Base-by-base conservation (phyloP, 2,797 vertebrate species). In the Streptopelia turtur region DNA sequence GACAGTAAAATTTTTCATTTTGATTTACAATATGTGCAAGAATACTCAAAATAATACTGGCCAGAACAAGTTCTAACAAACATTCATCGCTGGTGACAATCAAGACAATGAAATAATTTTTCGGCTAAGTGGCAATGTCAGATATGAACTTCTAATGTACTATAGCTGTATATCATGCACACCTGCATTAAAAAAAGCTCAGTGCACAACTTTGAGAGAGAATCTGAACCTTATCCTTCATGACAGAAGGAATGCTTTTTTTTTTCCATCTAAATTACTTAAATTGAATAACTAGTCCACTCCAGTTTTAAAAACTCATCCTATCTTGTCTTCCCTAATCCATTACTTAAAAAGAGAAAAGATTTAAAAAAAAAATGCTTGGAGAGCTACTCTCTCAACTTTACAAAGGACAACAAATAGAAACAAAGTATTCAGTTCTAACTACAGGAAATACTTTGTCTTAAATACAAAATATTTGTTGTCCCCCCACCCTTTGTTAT, bases 241-340 rank as follows among this genome's bases (percentile, higher is more conserved):
- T 85, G 83, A 93, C 76, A 94, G 69, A 71, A 93, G 74, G 61
- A 95, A 95, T 83, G 88, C 4, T 65, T 59, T 45, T 45, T 43
- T 68, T 45, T 68, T 71, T 68, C n/a, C 20, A 24, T 59, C 27
- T 39, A 28, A 66, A 79, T 59, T 83, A 77, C 39, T 77, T 75
- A 43, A 91, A 72, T 13, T 37, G 21, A 90, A 6, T 55, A 82
- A 88, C 17, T 55, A 89, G 83, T 41, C 33, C 31, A 60, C 79
- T 88, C 43, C 69, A 91, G 47, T 72, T 88, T 75, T 61, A 83
- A 83, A 91, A 94, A 50, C 6, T 37, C 24, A 66, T 28, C 33
- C 70, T 49, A 71, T 20, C 87, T n/a, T 8, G 43, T 52, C 60
- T 68, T 70, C 60, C 22, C 25, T 11, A 30, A 66, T 21, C 11